phyloP scores from a whole-genome alignment of 2,888 invertebrate genomes.

The Thysanoteuthis rhombus region DNA sequence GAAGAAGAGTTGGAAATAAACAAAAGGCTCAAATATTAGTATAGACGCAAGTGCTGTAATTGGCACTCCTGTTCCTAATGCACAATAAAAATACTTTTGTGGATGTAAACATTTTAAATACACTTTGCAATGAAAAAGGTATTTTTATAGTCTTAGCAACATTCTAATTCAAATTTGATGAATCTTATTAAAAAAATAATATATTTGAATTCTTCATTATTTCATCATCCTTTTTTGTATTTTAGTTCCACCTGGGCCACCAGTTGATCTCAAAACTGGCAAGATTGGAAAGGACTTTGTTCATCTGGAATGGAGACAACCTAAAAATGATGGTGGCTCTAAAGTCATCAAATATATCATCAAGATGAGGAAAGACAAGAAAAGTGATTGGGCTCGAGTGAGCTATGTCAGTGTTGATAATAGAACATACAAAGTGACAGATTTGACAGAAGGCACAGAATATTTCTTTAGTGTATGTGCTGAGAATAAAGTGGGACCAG shows the following conservation, averaged over 20 bases:
- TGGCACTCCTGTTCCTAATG: not conserved
- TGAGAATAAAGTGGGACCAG: constrained; percentile 82
- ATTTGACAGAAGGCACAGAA: constrained; percentile 53
- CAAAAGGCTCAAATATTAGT: too few relatives aligned
- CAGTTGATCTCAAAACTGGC: constrained; percentile 37
- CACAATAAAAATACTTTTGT: not conserved
- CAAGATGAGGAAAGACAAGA: constrained; percentile 40
- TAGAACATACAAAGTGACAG: constrained; percentile 42
- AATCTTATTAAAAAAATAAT: not conserved
- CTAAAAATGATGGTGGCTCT: constrained; percentile 59
- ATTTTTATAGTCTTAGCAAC: not conserved
- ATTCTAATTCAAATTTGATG: not conserved
- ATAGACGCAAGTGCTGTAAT: not conserved
- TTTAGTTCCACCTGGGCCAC: constrained; percentile 48
- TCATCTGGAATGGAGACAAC: constrained; percentile 61
- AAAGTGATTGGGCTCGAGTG: constrained; percentile 43
- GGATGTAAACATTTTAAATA: not conserved
- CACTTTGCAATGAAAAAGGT: not conserved
- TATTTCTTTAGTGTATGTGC: constrained; percentile 89
- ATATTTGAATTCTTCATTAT: not conserved
- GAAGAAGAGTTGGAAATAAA: too few relatives aligned
- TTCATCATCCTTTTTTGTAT: not conserved
- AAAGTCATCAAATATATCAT: constrained; percentile 52
- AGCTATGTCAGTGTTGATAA: constrained; percentile 46
- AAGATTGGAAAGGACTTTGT: constrained; percentile 45